Base-by-base conservation (phyloP, 2,797 vertebrate species). In the Salmo trutta region DNA sequence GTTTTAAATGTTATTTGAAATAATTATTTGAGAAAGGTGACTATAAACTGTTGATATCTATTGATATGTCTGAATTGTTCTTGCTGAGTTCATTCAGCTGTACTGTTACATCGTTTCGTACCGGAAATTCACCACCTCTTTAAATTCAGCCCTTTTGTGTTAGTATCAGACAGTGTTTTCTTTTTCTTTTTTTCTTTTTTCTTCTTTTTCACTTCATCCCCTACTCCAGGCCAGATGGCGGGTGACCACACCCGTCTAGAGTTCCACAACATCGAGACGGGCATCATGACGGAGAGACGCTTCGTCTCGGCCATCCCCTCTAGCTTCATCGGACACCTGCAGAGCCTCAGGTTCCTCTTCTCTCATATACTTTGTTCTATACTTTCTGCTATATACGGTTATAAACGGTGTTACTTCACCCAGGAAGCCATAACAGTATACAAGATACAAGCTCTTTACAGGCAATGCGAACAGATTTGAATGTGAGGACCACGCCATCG, bases 191-290 rank as follows among this genome's bases (percentile, higher is more conserved):
- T 88, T 89, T 75, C 89, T 91, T 75, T 75, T 85, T 75, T 84
- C 80, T 77, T 80, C 77, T 75, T 81, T 47, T 80, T 15, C 69
- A 71, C 69, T 51, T 33, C 83, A 56, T 78, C 75, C 71, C 52
- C 91, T 0, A 90, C 89, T 91, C 78, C 93, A 99, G 98, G 98
- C 82, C 97, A 98, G 1, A 99, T 99, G 98, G 96, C 98, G 82
- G 98, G 98, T 6, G 98, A 99, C 86, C 98, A 99, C 77, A 99
- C 98, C 4, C 97, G 98, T 27, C 89, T 99, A 93, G 98, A 99
- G 88, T 99, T 99, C 94, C 97, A 99, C 93, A 99, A 99, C 88
- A 98, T 99, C 0, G 98, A 99, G 93, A 99, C 98, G 0, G 98
- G 98, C 41, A 96, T 97, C 91, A 99, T 99, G 98, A 99, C 97